Base-by-base conservation (phyloP, 2,113 vertebrate species). In the Cyanoderma ruficeps region DNA sequence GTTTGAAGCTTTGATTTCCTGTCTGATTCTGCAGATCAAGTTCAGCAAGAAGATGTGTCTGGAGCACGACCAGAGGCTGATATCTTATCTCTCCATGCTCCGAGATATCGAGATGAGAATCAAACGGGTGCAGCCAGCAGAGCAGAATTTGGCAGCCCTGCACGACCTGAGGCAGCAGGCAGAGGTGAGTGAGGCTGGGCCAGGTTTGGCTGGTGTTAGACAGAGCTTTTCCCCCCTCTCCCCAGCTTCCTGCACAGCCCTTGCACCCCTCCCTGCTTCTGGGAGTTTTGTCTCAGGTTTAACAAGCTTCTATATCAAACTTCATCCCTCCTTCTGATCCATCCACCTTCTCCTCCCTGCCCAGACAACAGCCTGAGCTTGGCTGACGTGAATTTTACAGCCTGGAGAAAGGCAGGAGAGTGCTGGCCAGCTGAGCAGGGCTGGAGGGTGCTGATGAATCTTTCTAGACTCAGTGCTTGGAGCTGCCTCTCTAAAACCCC, bases 31-130 rank as follows among this genome's bases (percentile, higher is more conserved):
- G 67, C 72, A 99, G 99, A 98, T 98, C 33, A 97, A 98, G 10
- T 95, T 98, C 77, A 97, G 96, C 90, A 99, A 99, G 71, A 98
- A 98, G 87, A 97, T 98, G 94, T 99, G 98, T 69, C 97, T 99
- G 93, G 98, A 99, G 87, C 98, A 98, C 2, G 99, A 99, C 64
- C 99, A 99, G 95, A 98, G 97, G 72, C 96, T 99, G 37, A 88
- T 99, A 1, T 98, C 98, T 3, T 98, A 99, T 80, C 98, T 99
- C 20, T 99, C 99, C 89, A 98, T 98, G 95, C 98, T 99, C 46
- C 97, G 99, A 76, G 98, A 99, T n/a, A 97, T 98, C 5, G 99
- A 99, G 96, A 98, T 99, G 95, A 98, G 97, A 44, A 98, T 99
- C 52, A 99, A 99, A 44, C 97, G 95, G 33, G 95, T 98, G 95